These are phyloP conservation scores for Oscheius sp. DNA, from an alignment of 2,888 invertebrate genomes.

Conservation along the genomic window DNA sequence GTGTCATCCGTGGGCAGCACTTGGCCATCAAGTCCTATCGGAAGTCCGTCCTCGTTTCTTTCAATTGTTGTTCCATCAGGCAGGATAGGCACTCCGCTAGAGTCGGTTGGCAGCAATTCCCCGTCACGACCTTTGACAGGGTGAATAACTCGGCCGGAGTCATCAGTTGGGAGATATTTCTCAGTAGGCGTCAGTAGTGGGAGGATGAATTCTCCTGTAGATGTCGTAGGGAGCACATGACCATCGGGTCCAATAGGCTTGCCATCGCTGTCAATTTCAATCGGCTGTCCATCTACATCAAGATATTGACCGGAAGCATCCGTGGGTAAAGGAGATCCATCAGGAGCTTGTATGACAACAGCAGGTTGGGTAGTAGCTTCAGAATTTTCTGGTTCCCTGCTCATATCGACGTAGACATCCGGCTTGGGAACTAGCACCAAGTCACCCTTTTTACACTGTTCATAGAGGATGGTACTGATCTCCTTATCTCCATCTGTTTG, in stretches of 20 bases:
- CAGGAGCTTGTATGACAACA: background rate
- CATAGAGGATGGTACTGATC: background rate
- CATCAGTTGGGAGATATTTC: constrained; percentile 45
- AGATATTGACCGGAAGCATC: constrained; percentile 27
- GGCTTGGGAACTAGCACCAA: background rate
- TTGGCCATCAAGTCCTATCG: constrained; percentile 51
- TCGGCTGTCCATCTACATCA: constrained; percentile 29
- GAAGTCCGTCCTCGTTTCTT: constrained; percentile 48
- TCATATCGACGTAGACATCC: background rate
- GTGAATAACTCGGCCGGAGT: constrained; percentile 33
- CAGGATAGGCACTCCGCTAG: constrained; percentile 42
- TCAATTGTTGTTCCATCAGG: constrained; percentile 47
- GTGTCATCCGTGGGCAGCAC: constrained; percentile 46
- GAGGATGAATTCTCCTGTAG: constrained; percentile 66
- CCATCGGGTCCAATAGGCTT: constrained; percentile 61
- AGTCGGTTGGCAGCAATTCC: constrained; percentile 33
- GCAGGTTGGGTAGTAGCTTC: constrained; percentile 44
- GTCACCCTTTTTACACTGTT: background rate
- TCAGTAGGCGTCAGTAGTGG: constrained; percentile 57
- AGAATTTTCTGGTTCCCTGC: constrained; percentile 42
- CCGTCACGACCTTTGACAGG: constrained; percentile 57
- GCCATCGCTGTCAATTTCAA: constrained; percentile 54
- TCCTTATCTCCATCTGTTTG: too few relatives aligned
- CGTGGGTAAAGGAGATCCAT: constrained; percentile 33
- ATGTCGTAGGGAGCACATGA: constrained; percentile 51